Percentiles rank a stretch among this genome's conserved stretches.
phyloP scores from a whole-genome alignment of 2,113 vertebrate species.

The Synchiropus splendidus region DNA sequence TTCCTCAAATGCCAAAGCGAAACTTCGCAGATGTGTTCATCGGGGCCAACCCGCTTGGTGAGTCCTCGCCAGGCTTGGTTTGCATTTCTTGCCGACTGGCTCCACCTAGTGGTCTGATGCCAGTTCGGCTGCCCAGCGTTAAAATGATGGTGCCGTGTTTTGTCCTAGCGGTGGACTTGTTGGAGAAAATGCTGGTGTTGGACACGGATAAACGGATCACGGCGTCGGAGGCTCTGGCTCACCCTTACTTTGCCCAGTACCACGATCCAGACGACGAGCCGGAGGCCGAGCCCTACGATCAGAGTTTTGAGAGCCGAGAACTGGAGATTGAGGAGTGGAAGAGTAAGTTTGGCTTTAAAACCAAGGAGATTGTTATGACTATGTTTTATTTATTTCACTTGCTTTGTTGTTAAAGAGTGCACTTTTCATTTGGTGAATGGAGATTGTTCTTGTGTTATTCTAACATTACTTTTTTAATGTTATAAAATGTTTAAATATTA shows the following conservation, averaged over 20 bases:
- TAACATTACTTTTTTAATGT: too few species aligned
- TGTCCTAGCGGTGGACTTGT: conserved; percentile 82
- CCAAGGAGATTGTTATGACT: too few species aligned
- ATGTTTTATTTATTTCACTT: too few species aligned
- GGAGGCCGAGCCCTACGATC: conserved; percentile 92
- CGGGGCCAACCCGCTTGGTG: conserved; percentile 94
- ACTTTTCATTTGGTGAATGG: too few species aligned
- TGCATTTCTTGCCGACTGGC: conserved; percentile 4
- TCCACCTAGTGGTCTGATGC: conserved; percentile 29
- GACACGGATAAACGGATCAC: conserved; percentile 96
- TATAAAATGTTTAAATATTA: too few species aligned
- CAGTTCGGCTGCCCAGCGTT: background rate
- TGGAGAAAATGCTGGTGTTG: conserved; percentile 97
- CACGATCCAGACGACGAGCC: conserved; percentile 95
- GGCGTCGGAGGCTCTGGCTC: conserved; percentile 84
- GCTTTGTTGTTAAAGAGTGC: background rate
- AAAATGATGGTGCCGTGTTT: background rate
- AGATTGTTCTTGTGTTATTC: too few species aligned
- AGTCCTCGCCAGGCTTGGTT: conserved; percentile 28
- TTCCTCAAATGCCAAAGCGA: conserved; percentile 93
- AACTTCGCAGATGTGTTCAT: conserved; percentile 96
- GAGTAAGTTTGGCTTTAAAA: conserved; percentile 75
- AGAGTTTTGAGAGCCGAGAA: conserved; percentile 95
- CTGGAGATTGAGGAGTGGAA: conserved; percentile 97
- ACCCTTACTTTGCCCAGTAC: conserved; percentile 89